Evolutionary conservation across 2,888 invertebrate species (phyloP).

Genomic region (Incurvaria masculella): DNA sequence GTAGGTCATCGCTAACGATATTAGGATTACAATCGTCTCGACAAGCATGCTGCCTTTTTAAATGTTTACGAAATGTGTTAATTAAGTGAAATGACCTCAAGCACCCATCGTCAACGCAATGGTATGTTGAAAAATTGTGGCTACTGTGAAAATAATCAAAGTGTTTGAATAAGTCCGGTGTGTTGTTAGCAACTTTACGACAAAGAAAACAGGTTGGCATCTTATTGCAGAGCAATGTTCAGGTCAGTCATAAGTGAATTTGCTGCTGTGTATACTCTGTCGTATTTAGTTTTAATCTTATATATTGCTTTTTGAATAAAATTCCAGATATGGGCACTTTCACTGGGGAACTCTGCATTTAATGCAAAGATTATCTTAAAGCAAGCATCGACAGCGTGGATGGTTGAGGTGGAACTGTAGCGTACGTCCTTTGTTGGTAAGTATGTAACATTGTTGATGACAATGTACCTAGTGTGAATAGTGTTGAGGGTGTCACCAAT

Average conservation of each 20-base stretch:
- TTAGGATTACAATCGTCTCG: background rate
- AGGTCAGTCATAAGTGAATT: background rate
- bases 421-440: background rate
- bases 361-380: background rate
- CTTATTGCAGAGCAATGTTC: background rate
- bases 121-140: background rate
- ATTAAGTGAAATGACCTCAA: slow-evolving; percentile 7
- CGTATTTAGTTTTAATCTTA: background rate
- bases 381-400: background rate
- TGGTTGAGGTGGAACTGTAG: background rate
- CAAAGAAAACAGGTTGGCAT: background rate
- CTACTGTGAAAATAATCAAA: background rate
- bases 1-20: background rate
- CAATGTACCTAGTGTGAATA: background rate
- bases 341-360: background rate
- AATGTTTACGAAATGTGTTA: slow-evolving; percentile 10
- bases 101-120: background rate
- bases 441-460: background rate
- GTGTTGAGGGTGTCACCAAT: background rate
- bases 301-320: background rate
- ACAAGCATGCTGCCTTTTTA: background rate
- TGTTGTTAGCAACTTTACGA: background rate
- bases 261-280: background rate
- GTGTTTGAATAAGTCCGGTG: background rate
- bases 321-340: background rate